Base-by-base conservation (phyloP, 1,140 invertebrate genomes). In the Adoxophyes honmai region DNA sequence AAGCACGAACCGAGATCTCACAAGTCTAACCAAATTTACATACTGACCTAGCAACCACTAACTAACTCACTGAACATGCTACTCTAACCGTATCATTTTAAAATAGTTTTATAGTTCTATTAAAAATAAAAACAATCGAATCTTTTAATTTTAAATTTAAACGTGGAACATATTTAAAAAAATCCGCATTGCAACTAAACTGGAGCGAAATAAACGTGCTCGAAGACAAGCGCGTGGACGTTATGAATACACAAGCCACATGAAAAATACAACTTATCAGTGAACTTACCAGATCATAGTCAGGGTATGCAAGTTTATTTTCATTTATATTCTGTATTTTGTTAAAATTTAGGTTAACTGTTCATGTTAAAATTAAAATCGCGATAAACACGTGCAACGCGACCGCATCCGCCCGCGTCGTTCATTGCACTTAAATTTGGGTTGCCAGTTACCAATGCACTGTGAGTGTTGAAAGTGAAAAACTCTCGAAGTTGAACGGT, bases 321-420 rank as follows among this genome's bases (percentile, higher is more conserved):
- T 34, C 51, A 52, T 11, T 14, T 15, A 10, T 14, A 35, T 6
- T 9, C 11, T 35, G 7, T n/a, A n/a, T 52, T 66, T 73, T 35
- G 60, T 64, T 55, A 59, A 21, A 55, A 52, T 52, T 53, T 55
- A 68, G 11, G 33, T 52, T 35, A 52, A 66, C 68, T 67, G 59
- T 58, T 18, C 42, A 48, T 48, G 64, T 60, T 59, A 33, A 6
- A 62, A 57, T 59, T 59, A 53, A 62, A 64, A 60, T 54, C 28
- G 16, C 35, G 55, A 34, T n/a, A 69, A 67, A 70, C 75, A 76
- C 71, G 68, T 73, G 65, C 67, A 54, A 68, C 62, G 67, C 78
- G 64, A 66, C 70, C 72, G 48, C 68, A 63, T 39, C 59, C 60
- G 57, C 16, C 59, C 64, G 65, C 65, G 66, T 68, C 67, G 70